Conservation (phyloP, 2,797 vertebrate genomes). For the Bradypodion ventrale region DNA sequence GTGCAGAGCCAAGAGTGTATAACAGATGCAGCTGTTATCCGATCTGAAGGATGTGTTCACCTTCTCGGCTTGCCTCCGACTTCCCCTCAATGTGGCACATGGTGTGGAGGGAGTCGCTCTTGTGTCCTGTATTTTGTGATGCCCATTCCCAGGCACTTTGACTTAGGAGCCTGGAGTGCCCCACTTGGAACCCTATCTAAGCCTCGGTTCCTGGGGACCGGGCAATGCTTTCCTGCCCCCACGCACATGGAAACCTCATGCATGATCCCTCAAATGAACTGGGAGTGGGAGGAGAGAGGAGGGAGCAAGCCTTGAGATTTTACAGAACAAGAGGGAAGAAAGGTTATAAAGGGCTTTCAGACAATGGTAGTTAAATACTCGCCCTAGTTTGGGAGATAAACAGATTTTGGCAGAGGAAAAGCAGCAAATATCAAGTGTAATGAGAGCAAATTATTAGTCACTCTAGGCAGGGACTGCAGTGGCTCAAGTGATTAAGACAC, state of each 20-base stretch:
- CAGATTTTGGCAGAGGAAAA: not conserved
- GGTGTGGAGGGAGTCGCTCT: not conserved
- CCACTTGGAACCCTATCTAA: not conserved
- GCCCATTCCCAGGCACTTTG: not conserved
- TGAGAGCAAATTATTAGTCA: not conserved
- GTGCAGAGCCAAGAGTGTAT: fast-evolving
- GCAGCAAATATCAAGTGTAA: not conserved
- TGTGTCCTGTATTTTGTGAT: not conserved
- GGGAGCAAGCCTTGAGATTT: not conserved
- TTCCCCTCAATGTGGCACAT: not conserved
- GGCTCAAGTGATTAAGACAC: no score
- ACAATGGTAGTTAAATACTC: not conserved
- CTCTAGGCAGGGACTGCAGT: no score
- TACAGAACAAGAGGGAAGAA: not conserved
- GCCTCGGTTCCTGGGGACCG: not conserved
- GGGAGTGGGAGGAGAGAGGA: not conserved
- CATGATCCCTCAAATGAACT: not conserved
- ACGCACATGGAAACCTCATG: not conserved
- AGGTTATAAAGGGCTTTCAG: no score
- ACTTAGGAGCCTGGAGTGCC: not conserved
- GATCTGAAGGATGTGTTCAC: not conserved
- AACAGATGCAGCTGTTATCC: not conserved
- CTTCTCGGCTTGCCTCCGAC: not conserved
- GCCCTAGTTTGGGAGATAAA: not conserved
- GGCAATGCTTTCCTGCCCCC: not conserved